Base-by-base conservation (phyloP, 1,140 invertebrate genomes). In the Drosophila trapezifrons region DNA sequence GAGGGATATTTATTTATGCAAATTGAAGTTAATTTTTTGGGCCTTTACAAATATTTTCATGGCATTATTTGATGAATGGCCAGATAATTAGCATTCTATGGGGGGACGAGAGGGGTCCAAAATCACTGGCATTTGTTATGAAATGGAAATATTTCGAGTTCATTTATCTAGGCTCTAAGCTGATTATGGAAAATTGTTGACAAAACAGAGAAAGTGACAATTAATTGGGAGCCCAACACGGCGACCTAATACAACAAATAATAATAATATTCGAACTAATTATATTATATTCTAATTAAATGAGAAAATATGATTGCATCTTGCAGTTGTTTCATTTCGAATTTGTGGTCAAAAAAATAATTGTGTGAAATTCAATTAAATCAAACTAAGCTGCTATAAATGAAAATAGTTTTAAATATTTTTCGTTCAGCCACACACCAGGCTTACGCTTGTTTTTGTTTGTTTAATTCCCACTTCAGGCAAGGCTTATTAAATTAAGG, bases 1-100 rank as follows among this genome's bases (percentile, higher is more conserved):
- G 60, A 60, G 18, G n/a, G 51, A 57, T 60, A 86, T 75, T 82
- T 86, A 75, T 78, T 82, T 82, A 72, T 72, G 66, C 52, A 69
- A 86, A 85, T 86, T 67, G 65, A 45, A 63, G 75, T 62, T 67
- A 69, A 70, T 76, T 70, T 82, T 51, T 49, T 35, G 9, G 59
- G n/a, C 29, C 43, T 27, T 18, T 58, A 55, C 59, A 62, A 55
- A 40, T 65, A 55, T 38, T 65, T 60, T 58, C 32, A 22, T 78
- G 25, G 37, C 35, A 49, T 73, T 55, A 47, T 73, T 62, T 69
- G 64, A 43, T 70, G 47, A 81, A 78, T 85, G 51, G 64, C 54
- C 27, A 35, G 63, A 55, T 73, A 80, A 84, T 84, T 83, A 83
- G 47, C 59, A 58, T 67, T 76, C 43, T 35, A 12, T 8, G n/a